These are phyloP conservation scores for Torymus aiolomorphi DNA, from an alignment of 2,888 invertebrate genomes.

Conservation along the genomic window DNA sequence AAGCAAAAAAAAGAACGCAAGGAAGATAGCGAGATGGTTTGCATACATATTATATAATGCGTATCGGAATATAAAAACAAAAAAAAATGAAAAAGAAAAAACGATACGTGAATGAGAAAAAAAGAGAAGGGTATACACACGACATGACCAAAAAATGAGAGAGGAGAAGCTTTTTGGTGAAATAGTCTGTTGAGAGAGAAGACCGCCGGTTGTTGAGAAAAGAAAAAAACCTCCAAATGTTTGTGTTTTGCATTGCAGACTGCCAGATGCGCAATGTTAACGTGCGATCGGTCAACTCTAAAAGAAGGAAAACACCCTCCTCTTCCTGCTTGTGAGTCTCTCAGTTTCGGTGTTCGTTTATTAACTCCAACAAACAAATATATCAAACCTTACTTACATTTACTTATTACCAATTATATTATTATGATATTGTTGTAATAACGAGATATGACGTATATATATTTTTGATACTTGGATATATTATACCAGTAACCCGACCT, in stretches of 20 bases:
- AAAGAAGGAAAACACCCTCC: conserved; percentile 82
- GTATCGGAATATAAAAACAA: conserved; percentile 45
- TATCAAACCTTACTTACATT: no score
- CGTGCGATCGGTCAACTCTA: conserved; percentile 84
- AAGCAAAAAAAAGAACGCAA: no score
- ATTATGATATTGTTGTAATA: conserved; percentile 63
- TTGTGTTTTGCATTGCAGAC: conserved; percentile 85
- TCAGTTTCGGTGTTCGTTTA: conserved; percentile 76
- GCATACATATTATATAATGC: no score
- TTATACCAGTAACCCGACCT: conserved; percentile 61
- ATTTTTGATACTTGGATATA: conserved; percentile 59
- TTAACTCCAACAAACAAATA: conserved; percentile 70
- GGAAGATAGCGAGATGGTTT: no score
- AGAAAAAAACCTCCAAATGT: conserved; percentile 69
- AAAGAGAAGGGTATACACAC: conserved; percentile 12
- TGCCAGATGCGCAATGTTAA: conserved; percentile 86
- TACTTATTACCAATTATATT: conserved; percentile 57
- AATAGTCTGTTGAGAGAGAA: conserved; percentile 58
- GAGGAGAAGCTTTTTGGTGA: conserved; percentile 13
- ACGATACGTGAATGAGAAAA: conserved; percentile 19
- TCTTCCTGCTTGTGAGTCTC: conserved; percentile 83
- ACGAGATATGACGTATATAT: conserved; percentile 65
- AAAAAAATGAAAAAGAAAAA: conserved; percentile 49
- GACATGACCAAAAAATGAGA: neutral
- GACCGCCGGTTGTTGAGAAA: conserved; percentile 72